Evolutionary conservation across 2,888 invertebrate genomes (phyloP).

Genomic region (Priocnemis perturbator): DNA sequence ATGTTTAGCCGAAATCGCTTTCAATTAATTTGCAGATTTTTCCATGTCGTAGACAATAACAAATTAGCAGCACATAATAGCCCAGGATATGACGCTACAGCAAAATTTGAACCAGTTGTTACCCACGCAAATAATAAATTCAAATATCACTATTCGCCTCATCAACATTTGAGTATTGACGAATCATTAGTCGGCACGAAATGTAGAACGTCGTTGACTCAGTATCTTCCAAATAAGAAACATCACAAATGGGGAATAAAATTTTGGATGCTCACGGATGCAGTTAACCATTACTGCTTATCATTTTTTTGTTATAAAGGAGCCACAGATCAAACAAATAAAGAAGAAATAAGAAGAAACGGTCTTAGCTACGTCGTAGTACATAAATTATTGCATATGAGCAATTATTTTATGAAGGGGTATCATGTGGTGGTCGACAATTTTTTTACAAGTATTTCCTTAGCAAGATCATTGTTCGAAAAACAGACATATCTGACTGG

Average conservation of each 20-base stretch:
- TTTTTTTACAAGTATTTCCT: constrained; percentile 26
- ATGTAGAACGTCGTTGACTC: constrained; percentile 40
- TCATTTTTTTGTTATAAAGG: constrained; percentile 50
- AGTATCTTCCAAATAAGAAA: constrained; percentile 57
- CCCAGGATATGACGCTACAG: constrained; percentile 49
- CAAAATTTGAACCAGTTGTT: constrained; percentile 47
- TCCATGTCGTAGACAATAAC: constrained; percentile 35
- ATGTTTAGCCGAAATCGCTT: constrained; percentile 38
- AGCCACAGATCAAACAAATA: constrained; percentile 39
- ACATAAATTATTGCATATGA: constrained; percentile 20
- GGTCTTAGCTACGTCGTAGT: constrained; percentile 25
- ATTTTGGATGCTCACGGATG: constrained; percentile 58
- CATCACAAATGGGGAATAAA: constrained; percentile 46
- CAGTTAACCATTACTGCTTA: constrained; percentile 53
- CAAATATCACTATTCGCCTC: constrained; percentile 46
- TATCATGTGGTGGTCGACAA: constrained; percentile 26
- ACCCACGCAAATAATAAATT: constrained; percentile 54
- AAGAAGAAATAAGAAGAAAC: constrained; percentile 37
- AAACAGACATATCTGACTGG: constrained; percentile 24
- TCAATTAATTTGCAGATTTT: constrained; percentile 33
- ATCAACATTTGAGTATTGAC: constrained; percentile 49
- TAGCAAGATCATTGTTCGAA: constrained; percentile 22
- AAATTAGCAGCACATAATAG: constrained; percentile 39
- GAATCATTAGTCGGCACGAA: constrained; percentile 58
- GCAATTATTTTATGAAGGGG: constrained; percentile 31